These are phyloP conservation scores for Acrossocheilus wenchowensis DNA, from an alignment of 2,797 vertebrate genomes.

Conservation along the genomic window DNA sequence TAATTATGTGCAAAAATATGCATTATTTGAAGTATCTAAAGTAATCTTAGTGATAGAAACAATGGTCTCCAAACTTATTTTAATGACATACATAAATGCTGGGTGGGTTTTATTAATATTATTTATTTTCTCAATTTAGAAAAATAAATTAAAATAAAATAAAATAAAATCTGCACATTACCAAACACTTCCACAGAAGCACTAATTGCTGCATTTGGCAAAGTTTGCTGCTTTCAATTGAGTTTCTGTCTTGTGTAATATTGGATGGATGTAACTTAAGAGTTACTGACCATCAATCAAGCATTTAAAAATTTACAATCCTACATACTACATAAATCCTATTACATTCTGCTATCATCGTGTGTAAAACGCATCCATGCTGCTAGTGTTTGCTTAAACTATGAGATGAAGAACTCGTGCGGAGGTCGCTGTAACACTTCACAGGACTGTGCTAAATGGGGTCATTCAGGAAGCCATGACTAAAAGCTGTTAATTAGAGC, in stretches of 20 bases:
- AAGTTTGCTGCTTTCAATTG: not conserved
- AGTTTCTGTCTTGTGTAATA: not conserved
- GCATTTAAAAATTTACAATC: not conserved
- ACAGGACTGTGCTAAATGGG: constrained; percentile 56
- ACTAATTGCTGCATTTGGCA: not conserved
- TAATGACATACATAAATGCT: not conserved
- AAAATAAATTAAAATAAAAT: not conserved
- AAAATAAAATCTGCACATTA: not conserved
- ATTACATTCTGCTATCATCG: not conserved
- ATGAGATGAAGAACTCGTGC: not conserved
- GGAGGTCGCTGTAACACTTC: not conserved
- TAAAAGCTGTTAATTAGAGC: constrained; percentile 73
- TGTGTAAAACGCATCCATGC: not conserved
- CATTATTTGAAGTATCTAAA: not conserved
- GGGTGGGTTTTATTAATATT: not conserved
- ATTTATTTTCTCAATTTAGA: not conserved
- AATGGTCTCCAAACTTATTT: not conserved
- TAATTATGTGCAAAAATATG: not conserved
- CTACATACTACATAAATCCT: not conserved
- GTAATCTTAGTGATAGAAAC: not conserved
- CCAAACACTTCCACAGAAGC: not conserved
- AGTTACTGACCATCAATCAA: not conserved
- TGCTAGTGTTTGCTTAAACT: constrained; percentile 24
- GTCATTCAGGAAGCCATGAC: constrained; percentile 68
- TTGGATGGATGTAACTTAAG: not conserved